phyloP scores from a whole-genome alignment of 2,888 invertebrate genomes.

The Linyphia triangularis region DNA sequence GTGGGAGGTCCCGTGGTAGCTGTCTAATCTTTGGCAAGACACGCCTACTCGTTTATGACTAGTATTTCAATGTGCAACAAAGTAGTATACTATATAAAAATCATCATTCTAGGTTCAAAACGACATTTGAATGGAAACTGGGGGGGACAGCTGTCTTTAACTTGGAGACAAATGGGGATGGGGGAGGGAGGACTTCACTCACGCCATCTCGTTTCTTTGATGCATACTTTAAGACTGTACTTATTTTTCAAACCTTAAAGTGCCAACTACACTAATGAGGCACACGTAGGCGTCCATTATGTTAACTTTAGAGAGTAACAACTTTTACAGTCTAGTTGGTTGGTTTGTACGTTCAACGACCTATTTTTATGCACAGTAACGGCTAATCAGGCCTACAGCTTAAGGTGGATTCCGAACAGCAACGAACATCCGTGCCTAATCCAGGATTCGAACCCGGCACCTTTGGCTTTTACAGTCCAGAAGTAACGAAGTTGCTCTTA shows the following conservation, averaged over 20 bases:
- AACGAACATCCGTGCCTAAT: too few relatives aligned
- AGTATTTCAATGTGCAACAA: conserved; percentile 2
- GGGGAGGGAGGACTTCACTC: background rate
- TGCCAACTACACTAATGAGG: background rate
- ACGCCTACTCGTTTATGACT: conserved; percentile 8
- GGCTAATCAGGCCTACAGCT: too few relatives aligned
- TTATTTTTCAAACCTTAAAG: background rate
- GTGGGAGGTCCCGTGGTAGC: conserved; percentile 56
- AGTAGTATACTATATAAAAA: background rate
- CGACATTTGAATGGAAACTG: background rate
- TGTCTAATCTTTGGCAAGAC: conserved; percentile 28
- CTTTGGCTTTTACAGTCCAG: too few relatives aligned
- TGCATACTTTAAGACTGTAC: background rate
- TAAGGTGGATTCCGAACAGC: too few relatives aligned
- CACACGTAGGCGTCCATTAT: background rate
- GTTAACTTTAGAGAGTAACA: background rate
- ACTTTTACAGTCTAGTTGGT: too few relatives aligned
- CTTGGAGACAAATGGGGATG: background rate
- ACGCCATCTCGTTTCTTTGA: background rate
- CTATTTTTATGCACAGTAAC: too few relatives aligned
- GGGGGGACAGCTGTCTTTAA: background rate
- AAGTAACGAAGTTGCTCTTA: too few relatives aligned
- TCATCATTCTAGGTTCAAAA: background rate
- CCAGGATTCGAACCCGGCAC: too few relatives aligned
- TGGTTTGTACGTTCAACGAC: too few relatives aligned